Percentiles rank a stretch among this genome's conserved stretches.
These are phyloP conservation scores for Paracyclopina nana DNA, from an alignment of 1,140 invertebrate genomes.

Conservation along the genomic window DNA sequence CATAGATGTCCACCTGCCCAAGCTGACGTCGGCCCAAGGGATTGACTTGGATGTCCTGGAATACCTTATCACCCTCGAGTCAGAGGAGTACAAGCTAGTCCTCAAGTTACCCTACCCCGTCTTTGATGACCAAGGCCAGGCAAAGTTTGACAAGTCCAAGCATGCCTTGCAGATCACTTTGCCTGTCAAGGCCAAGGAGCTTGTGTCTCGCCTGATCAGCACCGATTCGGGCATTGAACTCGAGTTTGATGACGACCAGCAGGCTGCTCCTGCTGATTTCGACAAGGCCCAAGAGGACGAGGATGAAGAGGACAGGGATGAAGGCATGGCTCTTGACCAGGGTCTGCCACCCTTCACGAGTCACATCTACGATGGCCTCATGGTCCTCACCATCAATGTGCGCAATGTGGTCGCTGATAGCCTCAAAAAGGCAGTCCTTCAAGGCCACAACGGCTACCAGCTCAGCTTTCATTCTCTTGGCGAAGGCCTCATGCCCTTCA, in stretches of 20 bases:
- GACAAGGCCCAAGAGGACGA: not conserved
- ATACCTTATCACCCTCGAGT: not conserved
- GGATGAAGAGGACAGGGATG: not conserved
- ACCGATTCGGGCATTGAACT: constrained; percentile 7
- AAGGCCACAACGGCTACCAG: not conserved
- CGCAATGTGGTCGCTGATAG: not conserved
- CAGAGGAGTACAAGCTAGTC: not conserved
- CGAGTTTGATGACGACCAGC: not conserved
- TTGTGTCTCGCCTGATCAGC: not conserved
- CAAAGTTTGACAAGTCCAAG: constrained; percentile 13
- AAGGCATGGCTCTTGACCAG: not conserved
- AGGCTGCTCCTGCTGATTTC: not conserved
- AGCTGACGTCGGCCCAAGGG: not conserved
- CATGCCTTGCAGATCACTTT: constrained; percentile 1
- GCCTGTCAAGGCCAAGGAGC: not conserved
- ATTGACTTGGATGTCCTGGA: not conserved
- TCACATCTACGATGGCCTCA: not conserved
- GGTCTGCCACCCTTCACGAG: not conserved
- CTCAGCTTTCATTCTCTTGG: not conserved
- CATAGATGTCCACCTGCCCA: not conserved
- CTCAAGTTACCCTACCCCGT: not conserved
- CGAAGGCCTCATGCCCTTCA: not conserved
- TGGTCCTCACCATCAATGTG: constrained; percentile 3
- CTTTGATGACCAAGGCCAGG: not conserved
- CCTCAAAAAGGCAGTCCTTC: not conserved